Percentiles rank a stretch among this genome's conserved stretches.
Evolutionary conservation across 2,888 invertebrate genomes (phyloP).

Genomic region (Anthrax anthrax): DNA sequence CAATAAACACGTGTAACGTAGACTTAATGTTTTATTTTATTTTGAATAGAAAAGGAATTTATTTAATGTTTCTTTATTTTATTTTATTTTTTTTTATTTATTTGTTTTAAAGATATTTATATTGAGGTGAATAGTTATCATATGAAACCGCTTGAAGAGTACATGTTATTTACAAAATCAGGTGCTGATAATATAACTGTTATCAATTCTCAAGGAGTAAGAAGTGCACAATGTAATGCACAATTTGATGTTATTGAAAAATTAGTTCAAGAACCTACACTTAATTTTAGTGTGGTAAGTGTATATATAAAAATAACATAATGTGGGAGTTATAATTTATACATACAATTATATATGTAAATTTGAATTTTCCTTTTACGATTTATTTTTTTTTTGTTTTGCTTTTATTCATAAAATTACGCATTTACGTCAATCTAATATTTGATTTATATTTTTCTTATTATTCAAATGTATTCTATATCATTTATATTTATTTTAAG

Average conservation of each 20-base stretch:
- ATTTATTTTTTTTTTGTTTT: no score
- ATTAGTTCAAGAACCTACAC: slow-evolving; percentile 41
- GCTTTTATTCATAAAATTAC: no score
- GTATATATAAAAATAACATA: background rate
- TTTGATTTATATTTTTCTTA: background rate
- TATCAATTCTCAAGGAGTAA: slow-evolving; percentile 72
- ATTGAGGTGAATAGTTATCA: slow-evolving; percentile 66
- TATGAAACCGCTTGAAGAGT: slow-evolving; percentile 82
- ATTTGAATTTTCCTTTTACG: no score
- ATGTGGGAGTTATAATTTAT: background rate
- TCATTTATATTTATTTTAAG: no score
- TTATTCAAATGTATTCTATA: slow-evolving; percentile 10
- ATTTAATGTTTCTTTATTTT: no score
- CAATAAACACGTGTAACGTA: no score
- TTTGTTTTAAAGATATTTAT: slow-evolving; percentile 51
- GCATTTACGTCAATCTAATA: no score
- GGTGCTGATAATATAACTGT: slow-evolving; percentile 73
- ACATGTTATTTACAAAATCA: slow-evolving; percentile 78
- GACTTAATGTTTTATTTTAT: no score
- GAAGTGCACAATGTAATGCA: slow-evolving; percentile 73
- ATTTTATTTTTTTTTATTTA: background rate
- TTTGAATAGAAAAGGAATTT: no score
- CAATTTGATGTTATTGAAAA: slow-evolving; percentile 53
- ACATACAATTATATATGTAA: background rate
- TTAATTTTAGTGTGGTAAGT: slow-evolving; percentile 45